A percentile compares a stretch with the other conserved stretches of the same genome.
These are phyloP conservation scores for Ara ararauna DNA, from an alignment of 2,797 vertebrate species.

Conservation along the genomic window DNA sequence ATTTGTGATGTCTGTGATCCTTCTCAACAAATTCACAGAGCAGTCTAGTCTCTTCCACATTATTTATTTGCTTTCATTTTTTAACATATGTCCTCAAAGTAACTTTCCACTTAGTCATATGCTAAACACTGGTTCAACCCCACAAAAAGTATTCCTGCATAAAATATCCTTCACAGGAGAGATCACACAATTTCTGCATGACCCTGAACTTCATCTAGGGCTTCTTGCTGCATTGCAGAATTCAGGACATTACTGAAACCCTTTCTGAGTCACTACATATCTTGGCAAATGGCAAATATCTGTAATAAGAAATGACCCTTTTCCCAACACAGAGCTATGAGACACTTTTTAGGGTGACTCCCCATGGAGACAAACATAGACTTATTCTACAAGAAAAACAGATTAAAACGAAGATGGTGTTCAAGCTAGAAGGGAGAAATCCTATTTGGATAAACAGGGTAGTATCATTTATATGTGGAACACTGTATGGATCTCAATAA, in stretches of 20 bases:
- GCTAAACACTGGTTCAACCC: background rate
- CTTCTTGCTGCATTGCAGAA: background rate
- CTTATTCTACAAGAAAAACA: background rate
- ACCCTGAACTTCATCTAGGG: background rate
- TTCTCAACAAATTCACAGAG: background rate
- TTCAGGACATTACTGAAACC: background rate
- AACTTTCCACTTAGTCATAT: background rate
- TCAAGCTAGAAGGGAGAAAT: background rate
- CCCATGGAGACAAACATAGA: background rate
- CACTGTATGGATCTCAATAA: background rate
- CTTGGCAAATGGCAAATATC: background rate
- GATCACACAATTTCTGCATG: background rate
- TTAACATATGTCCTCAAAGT: background rate
- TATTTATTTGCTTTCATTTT: constrained; percentile 8
- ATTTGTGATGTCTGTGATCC: background rate
- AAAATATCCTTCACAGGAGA: background rate
- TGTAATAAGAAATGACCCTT: background rate
- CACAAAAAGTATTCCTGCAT: background rate
- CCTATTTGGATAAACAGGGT: background rate
- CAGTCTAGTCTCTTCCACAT: background rate
- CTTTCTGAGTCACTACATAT: background rate
- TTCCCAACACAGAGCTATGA: background rate
- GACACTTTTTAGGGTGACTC: background rate
- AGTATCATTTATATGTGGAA: background rate
- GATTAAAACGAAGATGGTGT: background rate